Base-by-base conservation (phyloP, 2,797 vertebrate genomes). In the Neopelma chrysocephalum region DNA sequence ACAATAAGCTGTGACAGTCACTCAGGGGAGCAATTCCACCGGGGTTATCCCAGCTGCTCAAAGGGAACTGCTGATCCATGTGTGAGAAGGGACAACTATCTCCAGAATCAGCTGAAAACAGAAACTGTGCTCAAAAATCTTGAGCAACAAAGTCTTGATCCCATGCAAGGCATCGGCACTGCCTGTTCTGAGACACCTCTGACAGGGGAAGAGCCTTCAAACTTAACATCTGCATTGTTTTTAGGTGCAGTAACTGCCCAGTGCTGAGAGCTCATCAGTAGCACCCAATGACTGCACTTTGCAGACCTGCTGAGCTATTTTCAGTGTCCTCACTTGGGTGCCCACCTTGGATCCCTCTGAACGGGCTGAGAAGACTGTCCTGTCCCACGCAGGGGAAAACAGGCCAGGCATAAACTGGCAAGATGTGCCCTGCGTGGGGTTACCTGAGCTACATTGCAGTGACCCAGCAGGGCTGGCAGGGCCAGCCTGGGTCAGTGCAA, bases 381-480 rank as follows among this genome's bases (percentile, higher is more conserved):
- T 58, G 73, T 15, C 45, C 51, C 76, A 66, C 21, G 34, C 10
- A 68, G 32, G 22, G 48, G 40, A 42, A 34, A 26, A 36, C 65
- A 84, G n/a, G 26, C 25, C 25, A 43, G 31, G 32, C 60, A 3
- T 17, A 17, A 27, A 48, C 15, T 6, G n/a, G 1, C 16, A 36
- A 32, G 54, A 12, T 32, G 23, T 26, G 64, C n/a, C 5, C 23
- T 57, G 34, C 45, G 0, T 19, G 56, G 58, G n/a, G 56, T 60
- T 56, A 56, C 58, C 89, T 72, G 94, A 26, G 66, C 36, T 73
- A 4, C 13, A 0, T 5, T 27, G 5, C 51, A 82, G 40, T 8
- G 7, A 19, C 17, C 7, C 31, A 22, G n/a, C 0, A 0, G 23
- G 78, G 66, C 9, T 26, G 75, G 43, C 50, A 54, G 47, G 6